Percentiles rank a stretch among this genome's conserved stretches.
These are phyloP conservation scores for Gallinago undulata DNA, from an alignment of 2,113 vertebrate species.

Conservation along the genomic window DNA sequence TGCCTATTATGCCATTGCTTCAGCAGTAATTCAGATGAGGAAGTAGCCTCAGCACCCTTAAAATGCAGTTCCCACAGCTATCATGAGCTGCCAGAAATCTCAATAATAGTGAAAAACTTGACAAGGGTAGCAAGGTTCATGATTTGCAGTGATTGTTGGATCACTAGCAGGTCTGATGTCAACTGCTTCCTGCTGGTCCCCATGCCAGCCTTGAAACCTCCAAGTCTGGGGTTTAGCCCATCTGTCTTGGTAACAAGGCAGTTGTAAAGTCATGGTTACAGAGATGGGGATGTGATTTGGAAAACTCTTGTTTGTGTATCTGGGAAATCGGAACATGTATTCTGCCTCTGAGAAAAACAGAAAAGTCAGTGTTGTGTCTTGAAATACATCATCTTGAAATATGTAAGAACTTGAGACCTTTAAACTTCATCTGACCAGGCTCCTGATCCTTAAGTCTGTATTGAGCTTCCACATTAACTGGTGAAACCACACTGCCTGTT, in stretches of 20 bases:
- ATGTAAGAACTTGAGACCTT: background rate
- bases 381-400: background rate
- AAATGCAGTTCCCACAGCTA: background rate
- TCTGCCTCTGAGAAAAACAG: background rate
- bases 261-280: background rate
- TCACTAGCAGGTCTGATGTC: background rate
- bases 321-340: background rate
- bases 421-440: background rate
- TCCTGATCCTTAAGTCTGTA: background rate
- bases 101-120: background rate
- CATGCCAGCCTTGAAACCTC: background rate
- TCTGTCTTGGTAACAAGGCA: background rate
- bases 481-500: background rate
- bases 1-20: background rate
- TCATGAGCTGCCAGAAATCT: background rate
- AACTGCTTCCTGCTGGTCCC: background rate
- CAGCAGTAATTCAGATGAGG: background rate
- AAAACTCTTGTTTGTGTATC: background rate
- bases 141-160: background rate
- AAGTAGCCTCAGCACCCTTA: background rate
- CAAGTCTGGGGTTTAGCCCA: background rate
- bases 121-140: background rate
- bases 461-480: background rate
- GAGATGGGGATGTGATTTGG: background rate
- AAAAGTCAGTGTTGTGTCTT: background rate